phyloP scores from a whole-genome alignment of 2,113 vertebrate genomes.

The Hystrix brachyura region DNA sequence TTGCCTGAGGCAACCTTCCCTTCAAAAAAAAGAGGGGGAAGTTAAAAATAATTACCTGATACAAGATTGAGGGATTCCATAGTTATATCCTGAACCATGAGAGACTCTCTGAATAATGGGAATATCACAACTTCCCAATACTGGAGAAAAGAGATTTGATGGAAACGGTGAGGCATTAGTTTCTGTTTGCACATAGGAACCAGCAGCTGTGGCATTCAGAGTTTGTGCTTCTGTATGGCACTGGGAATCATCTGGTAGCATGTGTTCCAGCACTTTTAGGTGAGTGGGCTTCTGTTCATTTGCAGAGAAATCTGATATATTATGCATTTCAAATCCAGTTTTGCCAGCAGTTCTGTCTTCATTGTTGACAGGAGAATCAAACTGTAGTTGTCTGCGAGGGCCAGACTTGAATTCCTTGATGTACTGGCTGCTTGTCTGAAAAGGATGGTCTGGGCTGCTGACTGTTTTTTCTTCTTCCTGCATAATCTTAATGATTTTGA shows the following conservation, averaged over 20 bases:
- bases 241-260: conserved; percentile 78
- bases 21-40: not conserved
- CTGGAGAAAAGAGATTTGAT: conserved; percentile 80
- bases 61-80: conserved; percentile 91
- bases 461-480: conserved; percentile 84
- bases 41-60: conserved; percentile 87
- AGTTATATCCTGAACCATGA: conserved; percentile 92
- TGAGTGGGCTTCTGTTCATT: conserved; percentile 75
- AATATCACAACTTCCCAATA: conserved; percentile 81
- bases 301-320: conserved; percentile 68
- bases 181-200: conserved; percentile 73
- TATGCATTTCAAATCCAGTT: conserved; percentile 36
- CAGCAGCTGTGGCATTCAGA: conserved; percentile 53
- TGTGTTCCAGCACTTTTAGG: conserved; percentile 70
- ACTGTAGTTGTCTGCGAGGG: conserved; percentile 89
- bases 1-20: not conserved
- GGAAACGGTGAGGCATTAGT: conserved; percentile 60
- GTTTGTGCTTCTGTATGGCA: conserved; percentile 69
- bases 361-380: conserved; percentile 85
- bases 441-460: conserved; percentile 73
- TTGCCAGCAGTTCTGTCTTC: conserved; percentile 60
- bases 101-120: conserved; percentile 90
- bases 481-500: conserved; percentile 92
- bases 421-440: conserved; percentile 72
- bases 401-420: conserved; percentile 78